Conservation (phyloP, 2,797 vertebrate genomes). For the Meriones psammophilus region DNA sequence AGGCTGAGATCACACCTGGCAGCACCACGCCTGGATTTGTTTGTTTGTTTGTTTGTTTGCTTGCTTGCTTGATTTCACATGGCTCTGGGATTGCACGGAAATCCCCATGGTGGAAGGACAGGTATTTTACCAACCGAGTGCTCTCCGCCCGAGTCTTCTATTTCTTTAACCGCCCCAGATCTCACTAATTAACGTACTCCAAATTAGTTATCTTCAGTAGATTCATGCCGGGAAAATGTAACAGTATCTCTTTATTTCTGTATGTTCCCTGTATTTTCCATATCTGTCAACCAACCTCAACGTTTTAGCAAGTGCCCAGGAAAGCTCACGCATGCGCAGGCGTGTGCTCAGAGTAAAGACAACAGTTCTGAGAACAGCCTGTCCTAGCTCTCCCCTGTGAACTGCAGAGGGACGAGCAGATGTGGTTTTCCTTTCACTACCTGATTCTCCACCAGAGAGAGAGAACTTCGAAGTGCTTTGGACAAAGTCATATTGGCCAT, state of each 20-base stretch:
- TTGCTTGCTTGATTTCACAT: not conserved
- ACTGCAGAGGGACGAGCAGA: not conserved
- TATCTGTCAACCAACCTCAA: not conserved
- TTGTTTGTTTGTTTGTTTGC: no score
- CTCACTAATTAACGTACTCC: not conserved
- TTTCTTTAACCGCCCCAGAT: not conserved
- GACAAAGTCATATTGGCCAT: not conserved
- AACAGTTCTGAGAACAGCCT: not conserved
- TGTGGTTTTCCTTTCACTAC: not conserved
- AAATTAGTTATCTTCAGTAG: conserved; percentile 43
- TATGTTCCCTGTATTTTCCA: conserved; percentile 7
- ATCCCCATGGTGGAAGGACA: not conserved
- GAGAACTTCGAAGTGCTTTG: not conserved
- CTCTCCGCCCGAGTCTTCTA: not conserved
- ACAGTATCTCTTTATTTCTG: not conserved
- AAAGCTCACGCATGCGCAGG: not conserved
- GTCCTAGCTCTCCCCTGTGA: not conserved
- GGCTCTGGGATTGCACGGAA: no score
- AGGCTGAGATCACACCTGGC: not conserved
- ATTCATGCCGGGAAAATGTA: not conserved
- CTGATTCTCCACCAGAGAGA: not conserved
- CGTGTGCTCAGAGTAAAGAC: not conserved
- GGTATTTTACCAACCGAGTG: not conserved
- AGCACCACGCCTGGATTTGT: not conserved
- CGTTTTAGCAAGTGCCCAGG: not conserved